Conservation (phyloP, 2,113 vertebrate genomes). For the Cryptoleucopteryx plumbea region DNA sequence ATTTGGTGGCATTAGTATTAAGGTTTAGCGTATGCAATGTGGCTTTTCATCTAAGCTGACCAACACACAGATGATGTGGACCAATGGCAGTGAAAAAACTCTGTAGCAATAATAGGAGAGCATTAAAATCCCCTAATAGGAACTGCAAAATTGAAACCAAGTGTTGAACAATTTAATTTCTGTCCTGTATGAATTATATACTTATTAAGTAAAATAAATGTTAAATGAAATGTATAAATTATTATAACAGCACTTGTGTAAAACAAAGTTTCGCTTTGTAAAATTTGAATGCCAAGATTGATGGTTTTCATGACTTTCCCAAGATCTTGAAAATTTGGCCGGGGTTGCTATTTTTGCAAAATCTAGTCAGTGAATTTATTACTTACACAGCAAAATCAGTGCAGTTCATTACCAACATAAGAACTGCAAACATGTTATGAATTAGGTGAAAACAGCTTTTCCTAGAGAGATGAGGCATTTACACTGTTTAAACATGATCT, state of each 20-base stretch:
- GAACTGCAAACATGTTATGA: constrained; percentile 40
- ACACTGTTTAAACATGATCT: not conserved
- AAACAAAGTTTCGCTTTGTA: constrained; percentile 43
- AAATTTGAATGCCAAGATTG: constrained; percentile 25
- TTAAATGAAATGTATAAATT: constrained; percentile 52
- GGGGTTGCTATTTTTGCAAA: not conserved
- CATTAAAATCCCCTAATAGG: constrained; percentile 26
- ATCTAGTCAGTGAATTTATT: constrained; percentile 44
- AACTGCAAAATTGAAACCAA: constrained; percentile 52
- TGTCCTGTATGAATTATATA: constrained; percentile 13
- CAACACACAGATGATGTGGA: not conserved
- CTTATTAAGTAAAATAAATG: constrained; percentile 28
- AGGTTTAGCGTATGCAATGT: not conserved
- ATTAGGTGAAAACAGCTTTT: constrained; percentile 54
- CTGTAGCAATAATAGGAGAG: not conserved
- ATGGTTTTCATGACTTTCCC: constrained; percentile 30
- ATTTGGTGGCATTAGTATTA: constrained; percentile 39
- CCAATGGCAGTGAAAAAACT: not conserved
- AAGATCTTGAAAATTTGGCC: constrained; percentile 21
- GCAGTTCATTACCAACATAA: constrained; percentile 24
- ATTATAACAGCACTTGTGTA: not conserved
- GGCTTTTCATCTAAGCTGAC: constrained; percentile 6
- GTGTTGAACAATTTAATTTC: constrained; percentile 20
- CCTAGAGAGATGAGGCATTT: constrained; percentile 23
- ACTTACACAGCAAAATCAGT: constrained; percentile 28